Evolutionary conservation across 2,888 invertebrate genomes (phyloP).

Genomic region (Trissonchulus latispiculum): DNA sequence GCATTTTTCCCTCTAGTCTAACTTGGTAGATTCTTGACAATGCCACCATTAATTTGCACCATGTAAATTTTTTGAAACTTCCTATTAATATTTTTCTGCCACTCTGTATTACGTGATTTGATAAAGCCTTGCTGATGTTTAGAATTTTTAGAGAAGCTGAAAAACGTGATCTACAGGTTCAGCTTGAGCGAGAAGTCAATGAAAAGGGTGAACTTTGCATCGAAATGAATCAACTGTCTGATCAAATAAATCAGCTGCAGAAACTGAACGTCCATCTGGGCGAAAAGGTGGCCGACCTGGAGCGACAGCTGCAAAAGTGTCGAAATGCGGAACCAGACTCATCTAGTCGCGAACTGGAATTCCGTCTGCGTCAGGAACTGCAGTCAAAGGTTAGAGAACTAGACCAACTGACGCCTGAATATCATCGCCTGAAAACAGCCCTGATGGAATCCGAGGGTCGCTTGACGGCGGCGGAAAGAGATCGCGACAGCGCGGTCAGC

Average conservation of each 20-base stretch:
- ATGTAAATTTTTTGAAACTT: no score
- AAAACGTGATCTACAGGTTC: constrained; percentile 12
- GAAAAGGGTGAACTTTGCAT: neutral
- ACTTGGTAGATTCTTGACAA: no score
- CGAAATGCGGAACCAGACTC: neutral
- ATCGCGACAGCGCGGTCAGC: neutral
- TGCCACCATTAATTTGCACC: no score
- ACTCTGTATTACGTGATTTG: no score
- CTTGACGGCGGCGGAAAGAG: neutral
- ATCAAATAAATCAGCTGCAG: constrained; percentile 8
- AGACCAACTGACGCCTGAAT: neutral
- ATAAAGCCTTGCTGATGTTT: no score
- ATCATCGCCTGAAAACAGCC: no score
- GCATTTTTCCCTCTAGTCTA: no score
- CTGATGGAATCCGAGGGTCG: neutral
- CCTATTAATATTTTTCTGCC: no score
- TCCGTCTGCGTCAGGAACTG: neutral
- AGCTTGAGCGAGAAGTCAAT: constrained; percentile 15
- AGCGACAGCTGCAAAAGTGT: neutral
- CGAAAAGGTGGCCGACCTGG: neutral
- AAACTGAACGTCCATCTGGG: neutral
- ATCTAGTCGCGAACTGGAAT: neutral
- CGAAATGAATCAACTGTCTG: constrained; percentile 11
- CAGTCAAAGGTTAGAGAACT: no score
- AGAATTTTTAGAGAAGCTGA: constrained; percentile 11